phyloP scores from a whole-genome alignment of 2,888 invertebrate species.

The Tipula lateralis region DNA sequence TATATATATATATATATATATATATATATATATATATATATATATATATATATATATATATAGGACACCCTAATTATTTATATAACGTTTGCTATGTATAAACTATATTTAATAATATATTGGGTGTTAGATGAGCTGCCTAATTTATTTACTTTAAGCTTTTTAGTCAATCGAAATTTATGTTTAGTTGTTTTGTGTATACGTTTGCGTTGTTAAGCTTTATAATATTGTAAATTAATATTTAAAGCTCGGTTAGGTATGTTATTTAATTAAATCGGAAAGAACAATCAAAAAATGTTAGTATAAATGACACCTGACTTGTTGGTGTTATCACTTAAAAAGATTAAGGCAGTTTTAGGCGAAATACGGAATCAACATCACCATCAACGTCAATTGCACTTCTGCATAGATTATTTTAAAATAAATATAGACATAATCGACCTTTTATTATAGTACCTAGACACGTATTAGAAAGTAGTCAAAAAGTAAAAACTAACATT shows the following conservation, averaged over 20 bases:
- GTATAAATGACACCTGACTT: too few species aligned
- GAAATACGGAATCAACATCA: too few species aligned
- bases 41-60: not conserved
- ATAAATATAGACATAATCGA: too few species aligned
- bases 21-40: too few species aligned
- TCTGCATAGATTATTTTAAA: too few species aligned
- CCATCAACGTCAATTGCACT: too few species aligned
- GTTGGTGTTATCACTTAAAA: too few species aligned
- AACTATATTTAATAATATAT: not conserved
- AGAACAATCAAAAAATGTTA: too few species aligned
- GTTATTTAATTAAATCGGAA: not conserved
- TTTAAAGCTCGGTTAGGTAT: not conserved
- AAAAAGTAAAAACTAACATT: too few species aligned
- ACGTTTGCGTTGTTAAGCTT: not conserved
- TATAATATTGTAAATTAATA: not conserved
- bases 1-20: not conserved
- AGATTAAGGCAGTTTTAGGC: too few species aligned
- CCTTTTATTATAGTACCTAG: too few species aligned
- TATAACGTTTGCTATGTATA: not conserved
- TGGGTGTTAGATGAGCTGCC: not conserved
- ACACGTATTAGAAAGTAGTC: too few species aligned
- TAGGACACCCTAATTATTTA: slow-evolving; percentile 5
- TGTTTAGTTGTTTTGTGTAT: not conserved
- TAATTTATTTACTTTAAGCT: not conserved
- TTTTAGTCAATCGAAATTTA: not conserved